Base-by-base conservation (phyloP, 2,888 invertebrate genomes). In the Cephus runcator region DNA sequence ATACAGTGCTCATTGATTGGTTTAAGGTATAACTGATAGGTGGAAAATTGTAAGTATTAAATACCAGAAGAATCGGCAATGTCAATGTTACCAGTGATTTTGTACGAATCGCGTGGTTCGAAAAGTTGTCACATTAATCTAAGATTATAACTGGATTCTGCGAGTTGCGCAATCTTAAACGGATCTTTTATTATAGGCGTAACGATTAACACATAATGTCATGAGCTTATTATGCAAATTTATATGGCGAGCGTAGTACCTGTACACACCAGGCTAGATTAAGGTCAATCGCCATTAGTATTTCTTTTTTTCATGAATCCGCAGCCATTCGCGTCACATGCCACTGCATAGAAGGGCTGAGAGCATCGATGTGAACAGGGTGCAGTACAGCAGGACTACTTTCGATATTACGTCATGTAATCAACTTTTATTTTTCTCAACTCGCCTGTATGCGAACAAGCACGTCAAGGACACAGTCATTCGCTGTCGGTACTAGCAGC, bases 391-490 rank as follows among this genome's bases (percentile, higher is more conserved):
- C 69, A 77, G 78, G 83, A 84, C 82, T 76, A 85, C 80, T 86
- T 84, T 84, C 83, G 79, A 83, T 85, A 82, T 87, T 85, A 83
- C 83, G 79, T 81, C 83, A 87, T 71, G 74, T 34, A 12, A 77
- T 77, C 30, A n/a, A 73, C 71, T 74, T 23, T 33, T 75, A 83
- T 81, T 82, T 81, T 81, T 79, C 81, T 71, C 68, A 73, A 40
- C 69, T 36, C 12, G 12, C 31, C 23, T 15, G 31, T 71, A 15
- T 30, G 33, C 71, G 11, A 71, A 12, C 71, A 11, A n/a, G 71
- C 11, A 71, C 23, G 56, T 56, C 56, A 56, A 56, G 56, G 56
- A 56, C 56, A 15, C 56, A 23, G 23, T 6, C 56, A 2, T 56
- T 23, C 15, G 23, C 56, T 56, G 56, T 56, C 56, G 9, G 9